Base-by-base conservation (phyloP, 1,140 invertebrate genomes). In the Bombus confusus region DNA sequence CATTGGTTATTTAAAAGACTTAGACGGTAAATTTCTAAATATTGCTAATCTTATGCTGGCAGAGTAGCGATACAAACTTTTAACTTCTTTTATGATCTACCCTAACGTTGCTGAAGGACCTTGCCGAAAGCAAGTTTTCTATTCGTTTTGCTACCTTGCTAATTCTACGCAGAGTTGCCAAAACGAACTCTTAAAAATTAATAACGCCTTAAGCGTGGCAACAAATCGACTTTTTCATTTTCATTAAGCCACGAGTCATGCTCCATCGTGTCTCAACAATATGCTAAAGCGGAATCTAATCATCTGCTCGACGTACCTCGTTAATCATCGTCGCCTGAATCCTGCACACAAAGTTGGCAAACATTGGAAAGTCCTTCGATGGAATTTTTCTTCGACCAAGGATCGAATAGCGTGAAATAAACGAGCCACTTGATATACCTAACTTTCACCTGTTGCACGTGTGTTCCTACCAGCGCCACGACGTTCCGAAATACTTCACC, bases 361-460 rank as follows among this genome's bases (percentile, higher is more conserved):
- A 76, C 43, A 77, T 88, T 88, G 47, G 22, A 4, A 22, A 66
- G n/a, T 77, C 52, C 22, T n/a, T 8, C 41, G 66, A 85, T 74
- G 75, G 72, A 85, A 88, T 86, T 86, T 86, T 80, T 88, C 68
- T 68, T 64, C 43, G 15, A 43, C 34, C 73, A 39, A 34, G 41
- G 47, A 41, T 75, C 80, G 66, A 83, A 85, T 41, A 31, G 34
- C 37, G 86, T 74, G 71, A 88, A 91, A 90, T 89, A 90, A 86
- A 57, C 81, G 78, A 86, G 74, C 34, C 83, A 78, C 80, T 91
- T 83, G 75, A 89, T 91, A 91, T 79, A 52, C 47, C 89, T 81
- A 77, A 83, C 81, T 90, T 92, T 90, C 93, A 94, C 94, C 94
- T 94, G 94, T 94, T 95, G 94, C 88, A 86, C 81, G 71, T 73